Conservation (phyloP, 1,140 invertebrate species). For the Pectinophora gossypiella region DNA sequence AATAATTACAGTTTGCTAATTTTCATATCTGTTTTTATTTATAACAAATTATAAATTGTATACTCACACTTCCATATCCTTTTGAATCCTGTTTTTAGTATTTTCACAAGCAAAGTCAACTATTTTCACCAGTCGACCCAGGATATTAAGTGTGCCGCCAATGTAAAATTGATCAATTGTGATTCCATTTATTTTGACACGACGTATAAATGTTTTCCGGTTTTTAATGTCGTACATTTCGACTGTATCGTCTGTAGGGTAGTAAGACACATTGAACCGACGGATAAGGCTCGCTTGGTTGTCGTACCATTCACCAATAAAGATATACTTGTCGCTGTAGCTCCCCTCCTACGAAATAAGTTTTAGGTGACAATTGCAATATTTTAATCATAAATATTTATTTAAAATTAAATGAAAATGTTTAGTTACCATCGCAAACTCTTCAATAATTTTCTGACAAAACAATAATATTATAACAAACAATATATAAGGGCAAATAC, state of each 20-base stretch:
- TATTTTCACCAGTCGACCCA: constrained; percentile 86
- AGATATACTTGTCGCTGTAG: constrained; percentile 72
- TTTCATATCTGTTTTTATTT: too few relatives aligned
- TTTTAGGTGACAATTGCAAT: too few relatives aligned
- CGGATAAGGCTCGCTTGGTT: constrained; percentile 81
- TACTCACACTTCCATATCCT: constrained; percentile 79
- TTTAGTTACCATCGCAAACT: too few relatives aligned
- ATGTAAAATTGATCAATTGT: constrained; percentile 83
- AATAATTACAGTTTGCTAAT: too few relatives aligned
- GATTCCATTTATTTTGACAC: constrained; percentile 83
- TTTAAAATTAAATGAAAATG: too few relatives aligned
- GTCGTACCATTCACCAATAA: constrained; percentile 91
- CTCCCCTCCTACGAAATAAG: constrained; percentile 69
- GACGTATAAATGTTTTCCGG: constrained; percentile 84
- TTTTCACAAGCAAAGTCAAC: constrained; percentile 84
- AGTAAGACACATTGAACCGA: constrained; percentile 86
- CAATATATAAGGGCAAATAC: too few relatives aligned
- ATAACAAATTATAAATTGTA: too few relatives aligned
- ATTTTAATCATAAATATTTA: too few relatives aligned
- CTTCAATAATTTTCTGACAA: too few relatives aligned
- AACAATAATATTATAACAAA: too few relatives aligned
- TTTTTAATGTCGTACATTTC: constrained; percentile 90
- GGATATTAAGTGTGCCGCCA: constrained; percentile 85
- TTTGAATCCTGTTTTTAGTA: constrained; percentile 78
- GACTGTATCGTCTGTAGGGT: constrained; percentile 82